Conservation (phyloP, 2,113 vertebrate genomes). For the Pycnonotus jocosus region DNA sequence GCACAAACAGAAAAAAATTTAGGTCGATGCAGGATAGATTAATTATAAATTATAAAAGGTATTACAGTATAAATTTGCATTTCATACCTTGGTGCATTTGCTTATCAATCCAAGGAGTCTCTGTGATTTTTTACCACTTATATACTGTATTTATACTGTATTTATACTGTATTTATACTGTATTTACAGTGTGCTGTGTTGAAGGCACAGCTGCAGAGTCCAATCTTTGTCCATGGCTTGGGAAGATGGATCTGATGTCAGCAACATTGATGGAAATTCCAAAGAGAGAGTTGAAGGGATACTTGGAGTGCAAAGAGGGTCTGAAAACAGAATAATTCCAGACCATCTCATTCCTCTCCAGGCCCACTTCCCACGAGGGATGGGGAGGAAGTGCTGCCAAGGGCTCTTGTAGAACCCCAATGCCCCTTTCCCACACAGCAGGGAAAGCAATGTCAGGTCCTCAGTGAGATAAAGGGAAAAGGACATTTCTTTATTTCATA, state of each 20-base stretch:
- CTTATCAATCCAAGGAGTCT: not conserved
- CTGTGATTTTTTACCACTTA: not conserved
- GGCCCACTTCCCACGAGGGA: rapidly evolving
- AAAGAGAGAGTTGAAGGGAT: not conserved
- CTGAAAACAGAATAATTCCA: no score
- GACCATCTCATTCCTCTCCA: no score
- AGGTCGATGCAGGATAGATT: not conserved
- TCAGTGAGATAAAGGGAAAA: not conserved
- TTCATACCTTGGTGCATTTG: not conserved
- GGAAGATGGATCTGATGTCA: not conserved
- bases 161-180: not conserved
- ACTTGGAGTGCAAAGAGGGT: not conserved
- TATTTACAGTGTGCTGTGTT: not conserved
- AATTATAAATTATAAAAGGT: not conserved
- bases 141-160: no score
- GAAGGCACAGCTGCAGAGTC: not conserved
- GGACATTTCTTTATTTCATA: not conserved
- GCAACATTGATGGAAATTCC: not conserved
- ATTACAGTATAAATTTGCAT: not conserved
- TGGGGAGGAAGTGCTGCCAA: not conserved
- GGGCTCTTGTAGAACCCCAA: not conserved
- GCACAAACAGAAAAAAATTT: not conserved
- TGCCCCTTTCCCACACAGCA: not conserved
- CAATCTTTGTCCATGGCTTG: not conserved
- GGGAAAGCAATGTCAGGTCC: not conserved